Conservation (phyloP, 2,797 vertebrate genomes). For the Champsocephalus esox region DNA sequence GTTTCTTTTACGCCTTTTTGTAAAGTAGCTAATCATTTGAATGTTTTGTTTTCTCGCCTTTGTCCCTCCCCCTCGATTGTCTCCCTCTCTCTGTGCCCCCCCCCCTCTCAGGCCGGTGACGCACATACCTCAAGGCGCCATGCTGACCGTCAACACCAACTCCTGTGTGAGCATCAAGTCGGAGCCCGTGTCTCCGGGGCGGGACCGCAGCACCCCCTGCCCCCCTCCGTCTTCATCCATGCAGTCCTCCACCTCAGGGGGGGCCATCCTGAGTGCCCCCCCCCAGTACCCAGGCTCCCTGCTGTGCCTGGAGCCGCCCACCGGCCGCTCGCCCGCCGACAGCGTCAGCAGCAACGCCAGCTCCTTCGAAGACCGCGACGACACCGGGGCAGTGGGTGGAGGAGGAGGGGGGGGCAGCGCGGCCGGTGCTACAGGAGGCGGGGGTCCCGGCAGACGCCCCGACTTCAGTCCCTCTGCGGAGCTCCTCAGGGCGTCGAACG, state of each 20-base stretch:
- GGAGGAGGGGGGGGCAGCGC: conserved; percentile 68
- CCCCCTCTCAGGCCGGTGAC: conserved; percentile 86
- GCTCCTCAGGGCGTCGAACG: conserved; percentile 78
- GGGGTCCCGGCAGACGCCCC: conserved; percentile 71
- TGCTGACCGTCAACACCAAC: conserved; percentile 95
- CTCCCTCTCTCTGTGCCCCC: conserved; percentile 28
- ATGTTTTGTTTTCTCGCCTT: conserved; percentile 21
- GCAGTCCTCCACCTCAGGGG: conserved; percentile 64
- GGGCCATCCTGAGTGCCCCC: conserved; percentile 68
- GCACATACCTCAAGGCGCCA: conserved; percentile 91
- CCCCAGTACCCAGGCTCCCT: conserved; percentile 86
- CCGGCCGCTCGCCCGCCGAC: conserved; percentile 91
- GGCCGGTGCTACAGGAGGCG: conserved; percentile 40
- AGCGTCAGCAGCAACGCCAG: conserved; percentile 95
- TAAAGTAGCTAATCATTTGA: conserved; percentile 35
- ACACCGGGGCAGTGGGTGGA: conserved; percentile 71
- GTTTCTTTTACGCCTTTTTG: conserved; percentile 18
- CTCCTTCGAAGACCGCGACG: conserved; percentile 95
- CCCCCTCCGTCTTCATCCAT: conserved; percentile 72
- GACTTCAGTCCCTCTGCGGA: conserved; percentile 76
- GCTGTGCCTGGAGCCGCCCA: conserved; percentile 85
- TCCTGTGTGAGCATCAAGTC: conserved; percentile 95
- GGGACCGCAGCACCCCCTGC: conserved; percentile 92
- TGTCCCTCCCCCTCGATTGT: conserved; percentile 39
- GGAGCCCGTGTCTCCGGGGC: conserved; percentile 94